These are phyloP conservation scores for Brachionus koreanus DNA, from an alignment of 1,140 invertebrate species.

Conservation along the genomic window DNA sequence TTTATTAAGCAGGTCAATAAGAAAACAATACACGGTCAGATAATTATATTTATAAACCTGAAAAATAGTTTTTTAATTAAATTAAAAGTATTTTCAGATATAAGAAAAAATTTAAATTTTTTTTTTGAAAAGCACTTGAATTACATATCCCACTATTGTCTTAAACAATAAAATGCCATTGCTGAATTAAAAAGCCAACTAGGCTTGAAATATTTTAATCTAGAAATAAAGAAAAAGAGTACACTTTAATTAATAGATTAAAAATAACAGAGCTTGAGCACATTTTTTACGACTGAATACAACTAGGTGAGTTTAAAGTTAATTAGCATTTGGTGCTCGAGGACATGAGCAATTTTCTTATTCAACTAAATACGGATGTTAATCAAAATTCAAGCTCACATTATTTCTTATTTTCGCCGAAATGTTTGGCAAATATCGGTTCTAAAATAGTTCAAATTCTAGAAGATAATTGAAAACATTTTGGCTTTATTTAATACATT, in stretches of 20 bases:
- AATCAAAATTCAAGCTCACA: conserved; percentile 18
- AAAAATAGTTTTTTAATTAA: not conserved
- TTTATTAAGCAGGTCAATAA: not conserved
- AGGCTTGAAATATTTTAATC: not conserved
- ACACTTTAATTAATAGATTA: conserved; percentile 25
- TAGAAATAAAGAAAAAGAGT: not conserved
- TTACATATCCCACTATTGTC: conserved; percentile 18
- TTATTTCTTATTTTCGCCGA: not conserved
- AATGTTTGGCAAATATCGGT: conserved; percentile 3
- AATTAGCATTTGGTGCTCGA: conserved; percentile 12
- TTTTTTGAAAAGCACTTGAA: conserved; percentile 18
- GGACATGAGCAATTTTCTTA: not conserved
- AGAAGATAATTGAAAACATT: conserved; percentile 29
- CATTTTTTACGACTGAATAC: not conserved
- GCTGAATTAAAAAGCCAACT: not conserved
- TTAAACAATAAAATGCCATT: not conserved
- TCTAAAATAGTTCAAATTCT: conserved; percentile 7
- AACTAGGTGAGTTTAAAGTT: not conserved
- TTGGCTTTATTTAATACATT: not conserved
- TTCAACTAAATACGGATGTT: not conserved
- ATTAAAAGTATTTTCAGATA: not conserved
- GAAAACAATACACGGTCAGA: not conserved
- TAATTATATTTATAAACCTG: conserved; percentile 10
- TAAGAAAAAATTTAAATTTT: not conserved
- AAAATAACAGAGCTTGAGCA: conserved; percentile 28